Conservation (phyloP, 2,113 vertebrate species). For the Ellobius talpinus region DNA sequence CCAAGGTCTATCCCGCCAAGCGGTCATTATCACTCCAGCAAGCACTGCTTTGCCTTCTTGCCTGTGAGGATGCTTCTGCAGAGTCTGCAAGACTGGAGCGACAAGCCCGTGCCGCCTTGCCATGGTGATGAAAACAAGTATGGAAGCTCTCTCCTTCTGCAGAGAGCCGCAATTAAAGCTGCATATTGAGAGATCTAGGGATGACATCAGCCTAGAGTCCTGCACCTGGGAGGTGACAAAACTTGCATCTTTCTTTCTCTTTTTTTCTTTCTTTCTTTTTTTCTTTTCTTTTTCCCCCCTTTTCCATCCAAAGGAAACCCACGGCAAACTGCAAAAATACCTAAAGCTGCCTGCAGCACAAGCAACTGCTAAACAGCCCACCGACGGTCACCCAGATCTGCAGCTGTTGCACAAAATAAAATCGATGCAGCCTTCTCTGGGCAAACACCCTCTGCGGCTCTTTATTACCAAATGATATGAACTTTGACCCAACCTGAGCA, state of each 20-base stretch:
- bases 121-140: slow-evolving; percentile 19
- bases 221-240: not conserved
- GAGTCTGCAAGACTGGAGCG: not conserved
- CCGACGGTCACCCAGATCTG: slow-evolving; percentile 88
- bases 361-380: slow-evolving; percentile 84
- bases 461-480: slow-evolving; percentile 96
- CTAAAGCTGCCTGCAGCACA: slow-evolving; percentile 78
- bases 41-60: not conserved
- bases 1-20: slow-evolving; percentile 7
- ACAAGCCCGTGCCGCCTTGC: not conserved
- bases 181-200: slow-evolving; percentile 86
- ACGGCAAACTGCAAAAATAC: slow-evolving; percentile 73
- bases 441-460: slow-evolving; percentile 91
- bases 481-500: slow-evolving; percentile 91
- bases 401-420: slow-evolving; percentile 91
- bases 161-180: slow-evolving; percentile 85
- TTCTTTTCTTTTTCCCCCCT: slow-evolving; percentile 54
- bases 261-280: not conserved
- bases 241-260: not conserved
- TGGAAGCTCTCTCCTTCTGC: slow-evolving; percentile 37
- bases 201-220: slow-evolving; percentile 70
- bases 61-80: not conserved
- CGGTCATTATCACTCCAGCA: not conserved
- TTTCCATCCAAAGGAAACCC: slow-evolving; percentile 83
- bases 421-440: slow-evolving; percentile 86